Base-by-base conservation (phyloP, 2,113 vertebrate genomes). In the Rhinolophus ferrumequinum region DNA sequence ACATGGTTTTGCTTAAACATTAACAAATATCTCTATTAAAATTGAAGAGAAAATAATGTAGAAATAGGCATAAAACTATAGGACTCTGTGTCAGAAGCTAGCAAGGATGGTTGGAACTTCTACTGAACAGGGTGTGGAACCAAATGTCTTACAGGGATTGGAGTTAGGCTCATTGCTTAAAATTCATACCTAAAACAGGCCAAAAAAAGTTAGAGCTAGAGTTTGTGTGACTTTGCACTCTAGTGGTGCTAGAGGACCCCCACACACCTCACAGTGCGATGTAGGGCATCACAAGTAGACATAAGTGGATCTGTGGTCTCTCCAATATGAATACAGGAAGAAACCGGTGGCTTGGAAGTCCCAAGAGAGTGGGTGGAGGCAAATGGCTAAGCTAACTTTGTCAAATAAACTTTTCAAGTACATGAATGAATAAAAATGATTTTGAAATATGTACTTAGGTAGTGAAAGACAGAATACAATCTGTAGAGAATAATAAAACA, bases 201-300 rank as follows among this genome's bases (percentile, higher is more conserved):
- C 11, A 21, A 35, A 70, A 50, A 58, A 24, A 30, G 56, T n/a
- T 72, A 21, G 12, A 75, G 5, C 58, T 58, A 66, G 38, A 16
- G 35, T 66, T 66, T 21, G 8, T 56, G 21, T 80, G 44, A 66
- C 47, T 21, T 16, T 93, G 21, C 6, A 15, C 1, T 5, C 15
- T 33, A 15, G 22, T 6, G 10, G 11, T 7, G 8, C 35, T 82
- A 60, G 30, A n/a, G 8, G 24, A 80, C 35, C 28, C 44, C 64
- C 16, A 76, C 16, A 26, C 2, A 69, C 26, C 19, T 70, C 38
- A 5, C 10, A 15, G 28, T 22, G 1, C 14, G 15, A 58, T 1
- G 1, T 11, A 3, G 30, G 30, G 10, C 12, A 44, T 11, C 1
- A 0, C 10, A 13, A 44, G 18, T 8, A 19, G 44, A 52, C 5